Conservation (phyloP, 2,113 vertebrate species). For the Columba livia region DNA sequence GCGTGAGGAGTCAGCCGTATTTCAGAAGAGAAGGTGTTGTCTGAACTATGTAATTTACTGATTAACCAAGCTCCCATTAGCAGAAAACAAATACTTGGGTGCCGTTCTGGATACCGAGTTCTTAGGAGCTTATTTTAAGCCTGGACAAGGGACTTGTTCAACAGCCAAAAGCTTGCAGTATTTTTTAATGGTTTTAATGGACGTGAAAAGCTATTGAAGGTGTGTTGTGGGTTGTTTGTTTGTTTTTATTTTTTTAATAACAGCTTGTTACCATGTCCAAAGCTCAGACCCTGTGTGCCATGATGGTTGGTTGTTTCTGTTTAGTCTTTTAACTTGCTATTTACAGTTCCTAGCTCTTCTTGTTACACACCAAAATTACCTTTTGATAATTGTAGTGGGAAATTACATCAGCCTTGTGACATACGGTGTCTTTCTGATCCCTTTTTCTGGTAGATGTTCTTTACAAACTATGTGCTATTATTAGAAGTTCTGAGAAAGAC, state of each 20-base stretch:
- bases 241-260: no score
- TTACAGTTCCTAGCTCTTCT: not conserved
- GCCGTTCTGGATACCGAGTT: not conserved
- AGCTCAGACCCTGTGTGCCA: fast-evolving
- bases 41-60: fast-evolving
- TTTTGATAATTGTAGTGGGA: not conserved
- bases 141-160: no score
- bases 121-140: not conserved
- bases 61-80: not conserved
- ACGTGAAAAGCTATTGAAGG: no score
- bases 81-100: not conserved
- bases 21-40: not conserved
- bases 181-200: not conserved
- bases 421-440: not conserved
- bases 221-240: not conserved
- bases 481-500: not conserved
- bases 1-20: not conserved
- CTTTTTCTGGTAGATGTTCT: not conserved
- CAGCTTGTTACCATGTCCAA: not conserved
- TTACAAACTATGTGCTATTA: not conserved
- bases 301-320: not conserved
- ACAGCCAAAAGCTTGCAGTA: not conserved
- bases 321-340: not conserved
- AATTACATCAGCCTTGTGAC: not conserved
- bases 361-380: not conserved